Evolutionary conservation across 2,888 invertebrate genomes (phyloP).

Genomic region (Periphyllus acericola): DNA sequence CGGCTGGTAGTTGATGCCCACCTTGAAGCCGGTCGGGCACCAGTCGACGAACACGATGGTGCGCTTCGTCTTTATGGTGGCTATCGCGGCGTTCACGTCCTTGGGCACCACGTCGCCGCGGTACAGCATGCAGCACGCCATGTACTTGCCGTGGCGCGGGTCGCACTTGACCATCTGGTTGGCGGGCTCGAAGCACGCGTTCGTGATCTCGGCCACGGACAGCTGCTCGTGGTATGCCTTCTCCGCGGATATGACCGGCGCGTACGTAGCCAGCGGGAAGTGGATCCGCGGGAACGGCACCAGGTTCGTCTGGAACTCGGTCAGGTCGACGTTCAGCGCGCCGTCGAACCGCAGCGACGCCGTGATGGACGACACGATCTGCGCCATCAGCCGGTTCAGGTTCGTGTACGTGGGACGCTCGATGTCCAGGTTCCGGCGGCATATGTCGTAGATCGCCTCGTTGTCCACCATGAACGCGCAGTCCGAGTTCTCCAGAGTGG

Average conservation of each 20-base stretch:
- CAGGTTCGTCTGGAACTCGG: slow-evolving; percentile 72
- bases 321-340: slow-evolving; percentile 74
- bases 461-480: slow-evolving; percentile 74
- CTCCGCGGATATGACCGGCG: slow-evolving; percentile 71
- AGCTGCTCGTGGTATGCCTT: slow-evolving; percentile 71
- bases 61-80: slow-evolving; percentile 73
- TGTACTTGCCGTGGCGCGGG: slow-evolving; percentile 69
- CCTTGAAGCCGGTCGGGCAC: slow-evolving; percentile 68
- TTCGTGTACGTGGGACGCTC: slow-evolving; percentile 74
- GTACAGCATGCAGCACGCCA: slow-evolving; percentile 71
- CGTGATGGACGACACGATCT: slow-evolving; percentile 86
- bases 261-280: slow-evolving; percentile 72
- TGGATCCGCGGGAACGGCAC: slow-evolving; percentile 76
- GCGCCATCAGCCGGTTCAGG: slow-evolving; percentile 76
- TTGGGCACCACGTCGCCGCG: slow-evolving; percentile 75
- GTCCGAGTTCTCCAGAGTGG: slow-evolving; percentile 74
- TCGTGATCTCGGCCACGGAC: slow-evolving; percentile 72
- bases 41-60: slow-evolving; percentile 71
- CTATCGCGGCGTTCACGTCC: slow-evolving; percentile 72
- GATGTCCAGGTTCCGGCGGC: slow-evolving; percentile 72
- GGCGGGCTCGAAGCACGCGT: slow-evolving; percentile 73
- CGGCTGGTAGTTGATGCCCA: slow-evolving; percentile 67
- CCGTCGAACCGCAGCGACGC: slow-evolving; percentile 74
- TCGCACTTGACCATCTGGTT: slow-evolving; percentile 71
- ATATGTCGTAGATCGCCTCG: slow-evolving; percentile 72